Evolutionary conservation across 1,140 invertebrate genomes (phyloP).

Genomic region (Myzus persicae): DNA sequence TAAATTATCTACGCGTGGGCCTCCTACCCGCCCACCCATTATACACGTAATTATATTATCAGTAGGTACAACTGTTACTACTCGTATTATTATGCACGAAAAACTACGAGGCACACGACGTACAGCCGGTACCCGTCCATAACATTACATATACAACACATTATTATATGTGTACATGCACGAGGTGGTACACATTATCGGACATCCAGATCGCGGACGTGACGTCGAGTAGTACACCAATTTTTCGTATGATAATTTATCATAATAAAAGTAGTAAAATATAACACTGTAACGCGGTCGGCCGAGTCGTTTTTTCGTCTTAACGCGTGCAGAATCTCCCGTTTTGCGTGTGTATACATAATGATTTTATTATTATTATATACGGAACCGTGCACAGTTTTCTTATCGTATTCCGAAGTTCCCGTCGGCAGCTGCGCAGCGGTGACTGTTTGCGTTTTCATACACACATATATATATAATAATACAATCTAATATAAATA

Average conservation of each 20-base stretch:
- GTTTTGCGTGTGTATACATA: neutral
- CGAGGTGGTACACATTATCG: neutral
- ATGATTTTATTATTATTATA: neutral
- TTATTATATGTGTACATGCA: neutral
- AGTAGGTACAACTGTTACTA: neutral
- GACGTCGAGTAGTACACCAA: neutral
- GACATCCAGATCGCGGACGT: neutral
- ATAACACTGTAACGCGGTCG: neutral
- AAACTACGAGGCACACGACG: neutral
- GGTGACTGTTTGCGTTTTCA: neutral
- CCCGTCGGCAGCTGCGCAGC: neutral
- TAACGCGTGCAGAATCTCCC: neutral
- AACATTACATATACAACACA: neutral
- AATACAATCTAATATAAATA: no score
- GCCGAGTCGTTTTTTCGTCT: neutral
- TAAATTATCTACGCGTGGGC: neutral
- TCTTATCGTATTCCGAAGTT: neutral
- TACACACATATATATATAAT: neutral
- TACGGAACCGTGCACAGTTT: neutral
- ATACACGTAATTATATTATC: neutral
- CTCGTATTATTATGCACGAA: neutral
- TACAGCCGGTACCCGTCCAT: neutral
- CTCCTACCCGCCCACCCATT: neutral
- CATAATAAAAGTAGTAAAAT: neutral
- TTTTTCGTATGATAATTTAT: neutral